Percentiles rank a stretch among this genome's conserved stretches.
Conservation (phyloP, 2,797 vertebrate species). For the Sebastiscus albofasciatus region DNA sequence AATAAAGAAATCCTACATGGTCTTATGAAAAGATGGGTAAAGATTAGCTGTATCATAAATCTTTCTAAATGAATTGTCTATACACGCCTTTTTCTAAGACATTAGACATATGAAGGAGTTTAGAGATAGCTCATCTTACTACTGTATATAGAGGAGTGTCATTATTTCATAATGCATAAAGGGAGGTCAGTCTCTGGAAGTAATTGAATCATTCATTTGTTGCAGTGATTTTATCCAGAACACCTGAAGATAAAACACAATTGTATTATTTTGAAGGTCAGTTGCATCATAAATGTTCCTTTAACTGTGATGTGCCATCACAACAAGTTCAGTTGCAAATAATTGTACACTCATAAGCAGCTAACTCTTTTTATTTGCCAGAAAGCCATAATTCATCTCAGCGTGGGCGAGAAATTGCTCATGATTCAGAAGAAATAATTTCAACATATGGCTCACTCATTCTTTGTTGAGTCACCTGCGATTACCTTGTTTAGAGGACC, state of each 20-base stretch:
- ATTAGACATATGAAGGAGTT: background rate
- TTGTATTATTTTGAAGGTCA: background rate
- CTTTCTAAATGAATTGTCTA: background rate
- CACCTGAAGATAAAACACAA: background rate
- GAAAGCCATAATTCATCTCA: conserved; percentile 10
- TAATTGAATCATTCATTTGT: background rate
- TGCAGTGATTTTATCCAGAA: background rate
- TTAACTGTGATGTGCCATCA: background rate
- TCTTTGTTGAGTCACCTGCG: conserved; percentile 25
- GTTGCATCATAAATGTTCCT: background rate
- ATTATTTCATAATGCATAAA: background rate
- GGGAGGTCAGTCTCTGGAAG: background rate
- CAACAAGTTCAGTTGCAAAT: background rate
- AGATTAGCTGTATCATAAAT: background rate
- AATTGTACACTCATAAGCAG: background rate
- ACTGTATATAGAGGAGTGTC: background rate
- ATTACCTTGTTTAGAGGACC: conserved; percentile 12
- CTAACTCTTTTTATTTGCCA: background rate
- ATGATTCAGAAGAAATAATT: conserved; percentile 18
- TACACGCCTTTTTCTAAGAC: background rate
- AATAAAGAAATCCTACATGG: background rate
- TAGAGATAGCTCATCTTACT: background rate
- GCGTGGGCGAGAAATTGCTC: conserved; percentile 3
- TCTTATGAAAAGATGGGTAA: background rate
- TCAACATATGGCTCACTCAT: background rate